Conservation (phyloP, 1,140 invertebrate genomes). For the Hycleus cichorii region DNA sequence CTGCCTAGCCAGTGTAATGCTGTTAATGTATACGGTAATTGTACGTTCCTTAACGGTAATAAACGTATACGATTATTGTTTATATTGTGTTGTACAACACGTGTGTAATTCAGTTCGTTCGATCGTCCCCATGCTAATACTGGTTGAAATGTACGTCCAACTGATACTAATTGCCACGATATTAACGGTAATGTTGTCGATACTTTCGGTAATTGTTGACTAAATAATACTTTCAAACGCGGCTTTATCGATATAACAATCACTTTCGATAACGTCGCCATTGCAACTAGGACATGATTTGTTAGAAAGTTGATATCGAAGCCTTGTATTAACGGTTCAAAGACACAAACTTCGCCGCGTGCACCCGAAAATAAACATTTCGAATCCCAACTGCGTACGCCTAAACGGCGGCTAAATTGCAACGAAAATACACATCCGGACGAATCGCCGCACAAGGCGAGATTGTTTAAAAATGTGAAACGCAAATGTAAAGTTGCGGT, state of each 20-base stretch:
- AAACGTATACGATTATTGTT: slow-evolving; percentile 50
- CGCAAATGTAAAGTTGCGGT: slow-evolving; percentile 82
- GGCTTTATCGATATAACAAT: slow-evolving; percentile 75
- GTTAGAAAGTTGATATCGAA: slow-evolving; percentile 63
- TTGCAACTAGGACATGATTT: slow-evolving; percentile 74
- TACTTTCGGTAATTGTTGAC: slow-evolving; percentile 49
- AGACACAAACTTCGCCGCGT: slow-evolving; percentile 86
- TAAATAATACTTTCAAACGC: slow-evolving; percentile 47
- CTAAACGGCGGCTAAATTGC: slow-evolving; percentile 81
- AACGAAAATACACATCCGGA: slow-evolving; percentile 97
- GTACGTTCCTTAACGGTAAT: slow-evolving; percentile 59
- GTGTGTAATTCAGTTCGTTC: slow-evolving; percentile 72
- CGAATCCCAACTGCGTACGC: slow-evolving; percentile 79
- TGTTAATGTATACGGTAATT: slow-evolving; percentile 60
- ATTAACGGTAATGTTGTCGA: slow-evolving; percentile 73
- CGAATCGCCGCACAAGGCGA: slow-evolving; percentile 85
- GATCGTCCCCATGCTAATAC: slow-evolving; percentile 82
- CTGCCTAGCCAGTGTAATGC: slow-evolving; percentile 83
- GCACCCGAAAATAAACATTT: slow-evolving; percentile 90
- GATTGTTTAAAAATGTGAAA: slow-evolving; percentile 45
- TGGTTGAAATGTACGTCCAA: slow-evolving; percentile 65
- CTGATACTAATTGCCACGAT: slow-evolving; percentile 86
- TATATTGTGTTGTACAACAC: slow-evolving; percentile 49
- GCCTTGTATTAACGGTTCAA: slow-evolving; percentile 73
- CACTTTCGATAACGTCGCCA: slow-evolving; percentile 84